Conservation (phyloP, 2,888 invertebrate species). For the Macrosiphum euphorbiae region DNA sequence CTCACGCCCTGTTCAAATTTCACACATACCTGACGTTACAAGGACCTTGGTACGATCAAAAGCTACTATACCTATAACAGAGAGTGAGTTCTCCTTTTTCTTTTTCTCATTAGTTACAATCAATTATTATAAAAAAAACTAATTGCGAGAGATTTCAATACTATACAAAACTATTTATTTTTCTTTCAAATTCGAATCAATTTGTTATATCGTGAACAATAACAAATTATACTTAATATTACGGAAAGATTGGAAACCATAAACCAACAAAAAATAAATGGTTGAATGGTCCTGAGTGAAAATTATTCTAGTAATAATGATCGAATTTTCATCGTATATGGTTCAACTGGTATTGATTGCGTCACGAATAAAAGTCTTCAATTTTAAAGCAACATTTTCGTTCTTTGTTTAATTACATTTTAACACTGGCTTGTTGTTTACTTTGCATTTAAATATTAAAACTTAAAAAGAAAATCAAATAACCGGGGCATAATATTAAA, state of each 20-base stretch:
- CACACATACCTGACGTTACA: not conserved
- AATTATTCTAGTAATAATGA: not conserved
- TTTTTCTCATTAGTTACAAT: not conserved
- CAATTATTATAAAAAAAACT: not conserved
- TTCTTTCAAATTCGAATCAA: not conserved
- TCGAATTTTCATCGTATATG: not conserved
- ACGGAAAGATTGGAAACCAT: not conserved
- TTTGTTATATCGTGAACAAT: not conserved
- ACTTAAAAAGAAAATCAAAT: not conserved
- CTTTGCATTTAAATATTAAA: not conserved
- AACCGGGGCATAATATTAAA: not conserved
- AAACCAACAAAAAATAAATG: not conserved
- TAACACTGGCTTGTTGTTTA: not conserved
- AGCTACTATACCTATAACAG: not conserved
- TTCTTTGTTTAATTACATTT: not conserved
- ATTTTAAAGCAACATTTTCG: not conserved
- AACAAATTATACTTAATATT: not conserved
- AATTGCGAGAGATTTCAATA: not conserved
- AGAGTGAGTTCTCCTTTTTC: not conserved
- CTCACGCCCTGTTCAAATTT: not conserved
- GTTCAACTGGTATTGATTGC: constrained; percentile 9
- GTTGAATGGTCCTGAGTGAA: not conserved
- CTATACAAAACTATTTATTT: not conserved
- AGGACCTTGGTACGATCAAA: not conserved
- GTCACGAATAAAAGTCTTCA: constrained; percentile 11